Evolutionary conservation across 53 echinoderm and acorn worm species (phyloP), one percentile per base, ranked within the genome.

Genomic region (Paracentrotus lividus): DNA sequence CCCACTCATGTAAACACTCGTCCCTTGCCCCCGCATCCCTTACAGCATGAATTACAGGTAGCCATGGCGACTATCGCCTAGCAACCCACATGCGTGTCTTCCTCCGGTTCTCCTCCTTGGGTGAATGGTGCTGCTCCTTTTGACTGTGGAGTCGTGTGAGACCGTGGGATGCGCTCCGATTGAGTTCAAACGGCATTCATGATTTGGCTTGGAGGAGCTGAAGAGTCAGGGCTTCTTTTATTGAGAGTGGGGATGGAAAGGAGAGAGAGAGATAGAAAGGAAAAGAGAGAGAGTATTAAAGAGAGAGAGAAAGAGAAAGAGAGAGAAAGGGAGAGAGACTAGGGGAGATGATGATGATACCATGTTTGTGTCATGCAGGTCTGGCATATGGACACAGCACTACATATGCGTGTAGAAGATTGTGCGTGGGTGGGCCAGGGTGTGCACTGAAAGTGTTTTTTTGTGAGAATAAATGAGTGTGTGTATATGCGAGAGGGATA

Each of bases 71-170:
- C 85, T 8, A 34, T 86, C 10, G 67, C 85, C 66, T 64, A 65
- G 93, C 93, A 93, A 86, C 85, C 85, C 12, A 24, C 68, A 33
- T 93, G 93, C 67, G 86, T 66, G 92, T 78, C 77, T 6, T 77
- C 77, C 12, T 51, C 51, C 12, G 6, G 18, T 57, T 20, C 78
- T 78, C 78, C 78, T 78, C 78, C 78, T 78, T 78, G 78, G n/a
- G 78, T 4, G 69, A 45, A 8, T 20, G 78, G 44, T 45, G 78
- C 43, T 78, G 78, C 45, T 78, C 44, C 78, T 78, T 78, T 78
- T 78, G 44, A 78, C 26, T 45, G 78, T 8, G 23, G 24, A 26
- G 78, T 45, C 47, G 78, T 78, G 78, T 45, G 24, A 45, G 78
- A 16, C 45, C n/a, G n/a, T n/a, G 38, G 78, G 78, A 78, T 78